Evolutionary conservation across 2,113 vertebrate species (phyloP), one percentile per base, ranked within the genome.

Genomic region (Struthidea cinerea): DNA sequence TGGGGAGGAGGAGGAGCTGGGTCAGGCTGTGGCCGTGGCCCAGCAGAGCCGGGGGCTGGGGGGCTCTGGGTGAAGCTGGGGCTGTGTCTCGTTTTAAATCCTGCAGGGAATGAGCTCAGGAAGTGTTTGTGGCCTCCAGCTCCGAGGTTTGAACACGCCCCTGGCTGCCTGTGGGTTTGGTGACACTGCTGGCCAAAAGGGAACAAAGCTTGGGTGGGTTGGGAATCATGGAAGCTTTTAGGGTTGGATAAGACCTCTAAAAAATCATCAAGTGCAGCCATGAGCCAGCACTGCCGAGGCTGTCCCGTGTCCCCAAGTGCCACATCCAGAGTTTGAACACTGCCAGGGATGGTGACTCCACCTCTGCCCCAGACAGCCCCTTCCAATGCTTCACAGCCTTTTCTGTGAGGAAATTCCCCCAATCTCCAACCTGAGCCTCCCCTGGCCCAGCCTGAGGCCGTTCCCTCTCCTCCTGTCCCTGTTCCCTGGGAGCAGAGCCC

Each of bases 371-470:
- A 23, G 57, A 13, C 49, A 81, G 18, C 4, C 8, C 4, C 0
- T 59, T 8, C 50, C 67, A 65, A 0, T 1, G 13, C 19, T 9
- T 14, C 0, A 11, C 42, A 22, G 4, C 3, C 15, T 1, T 41
- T 59, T 5, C 60, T 1, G 16, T 6, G 39, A 24, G 0, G 60
- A 6, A 37, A 28, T 59, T 5, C 14, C 2, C 30, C 68, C 24
- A n/a, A 3, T 24, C 6, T 52, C 60, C 77, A 39, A 2, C 0
- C 19, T 6, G 0, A 50, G 0, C 21, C 41, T 65, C 15, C 22
- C 44, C 52, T 42, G 44, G 35, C 32, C 2, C 76, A 81, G 5
- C 33, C 32, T 14, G 53, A 21, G 68, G 69, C 69, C 0, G 2
- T 67, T 82, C 53, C 46, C 46, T 75, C 69, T 67, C 27, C 35